phyloP scores from a whole-genome alignment of 2,888 invertebrate genomes.

The Rhabditoides inermis region DNA sequence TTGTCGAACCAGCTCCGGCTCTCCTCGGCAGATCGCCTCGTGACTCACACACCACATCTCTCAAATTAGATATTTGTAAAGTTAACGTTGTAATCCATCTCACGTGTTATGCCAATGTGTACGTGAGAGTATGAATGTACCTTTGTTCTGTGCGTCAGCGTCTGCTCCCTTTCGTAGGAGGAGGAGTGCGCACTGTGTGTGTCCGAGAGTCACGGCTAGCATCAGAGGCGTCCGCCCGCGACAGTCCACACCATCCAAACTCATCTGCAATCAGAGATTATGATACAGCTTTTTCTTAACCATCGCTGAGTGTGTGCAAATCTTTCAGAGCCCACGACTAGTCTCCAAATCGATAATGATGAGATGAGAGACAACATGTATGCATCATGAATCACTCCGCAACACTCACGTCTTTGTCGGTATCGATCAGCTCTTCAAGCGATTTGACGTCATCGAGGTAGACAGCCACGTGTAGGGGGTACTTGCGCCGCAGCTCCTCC shows the following conservation, averaged over 20 bases:
- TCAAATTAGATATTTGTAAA: slow-evolving; percentile 2
- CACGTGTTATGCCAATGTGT: background rate
- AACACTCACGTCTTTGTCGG: slow-evolving; percentile 59
- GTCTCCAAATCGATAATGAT: too few relatives aligned
- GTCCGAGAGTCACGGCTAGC: slow-evolving; percentile 83
- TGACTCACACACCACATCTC: slow-evolving; percentile 54
- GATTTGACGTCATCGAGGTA: slow-evolving; percentile 19
- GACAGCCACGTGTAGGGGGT: slow-evolving; percentile 38
- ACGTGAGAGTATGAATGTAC: slow-evolving; percentile 12
- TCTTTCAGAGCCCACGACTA: too few relatives aligned
- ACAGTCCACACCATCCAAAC: slow-evolving; percentile 60
- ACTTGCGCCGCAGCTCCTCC: slow-evolving; percentile 12
- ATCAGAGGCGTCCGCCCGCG: slow-evolving; percentile 84
- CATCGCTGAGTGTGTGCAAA: too few relatives aligned
- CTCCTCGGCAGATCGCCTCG: slow-evolving; percentile 78
- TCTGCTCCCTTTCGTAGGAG: slow-evolving; percentile 73
- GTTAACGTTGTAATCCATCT: background rate
- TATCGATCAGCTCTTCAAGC: slow-evolving; percentile 15
- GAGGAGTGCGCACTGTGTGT: slow-evolving; percentile 69
- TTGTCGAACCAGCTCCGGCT: slow-evolving; percentile 77
- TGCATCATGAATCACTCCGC: slow-evolving; percentile 56
- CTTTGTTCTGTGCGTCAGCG: slow-evolving; percentile 70
- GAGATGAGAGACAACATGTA: too few relatives aligned
- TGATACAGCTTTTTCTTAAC: too few relatives aligned
- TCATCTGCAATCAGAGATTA: background rate